A percentile compares a stretch with the other conserved stretches of the same genome.
These are phyloP conservation scores for Oceanodroma leucorhoa DNA, from an alignment of 2,797 vertebrate genomes.

Conservation along the genomic window DNA sequence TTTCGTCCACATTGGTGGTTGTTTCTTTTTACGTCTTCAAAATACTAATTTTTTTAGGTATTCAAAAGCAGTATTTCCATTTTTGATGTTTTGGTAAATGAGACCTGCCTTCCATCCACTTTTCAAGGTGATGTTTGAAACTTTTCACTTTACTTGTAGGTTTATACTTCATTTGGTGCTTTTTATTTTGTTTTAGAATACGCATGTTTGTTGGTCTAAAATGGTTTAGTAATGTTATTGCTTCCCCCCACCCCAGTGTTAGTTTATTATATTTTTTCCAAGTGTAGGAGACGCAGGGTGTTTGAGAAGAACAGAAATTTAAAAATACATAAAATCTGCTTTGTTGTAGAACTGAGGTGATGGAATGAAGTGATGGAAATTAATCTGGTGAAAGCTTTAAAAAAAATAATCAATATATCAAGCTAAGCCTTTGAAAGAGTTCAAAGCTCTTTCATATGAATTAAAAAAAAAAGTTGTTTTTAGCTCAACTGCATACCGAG, in stretches of 20 bases:
- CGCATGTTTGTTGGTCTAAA: neutral
- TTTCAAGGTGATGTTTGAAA: neutral
- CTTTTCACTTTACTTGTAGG: neutral
- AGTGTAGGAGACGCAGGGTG: neutral
- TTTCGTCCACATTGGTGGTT: neutral
- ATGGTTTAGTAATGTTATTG: neutral
- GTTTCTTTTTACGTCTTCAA: neutral
- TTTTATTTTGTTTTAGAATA: neutral
- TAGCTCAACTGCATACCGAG: neutral
- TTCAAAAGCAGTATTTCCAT: neutral
- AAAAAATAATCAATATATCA: slow-evolving; percentile 19
- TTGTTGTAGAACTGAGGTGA: neutral
- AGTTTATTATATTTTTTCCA: neutral
- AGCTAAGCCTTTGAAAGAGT: slow-evolving; percentile 1
- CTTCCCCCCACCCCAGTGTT: neutral
- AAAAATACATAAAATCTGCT: neutral
- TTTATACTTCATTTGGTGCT: neutral
- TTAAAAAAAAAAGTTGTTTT: neutral
- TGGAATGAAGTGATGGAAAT: neutral
- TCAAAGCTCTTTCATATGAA: slow-evolving; percentile 30
- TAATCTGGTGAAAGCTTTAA: neutral
- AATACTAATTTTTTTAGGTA: neutral
- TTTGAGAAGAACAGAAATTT: slow-evolving; percentile 32
- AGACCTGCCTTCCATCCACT: neutral
- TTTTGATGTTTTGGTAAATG: neutral